Base-by-base conservation (phyloP, 2,797 vertebrate species). In the Gobio occitaniae region DNA sequence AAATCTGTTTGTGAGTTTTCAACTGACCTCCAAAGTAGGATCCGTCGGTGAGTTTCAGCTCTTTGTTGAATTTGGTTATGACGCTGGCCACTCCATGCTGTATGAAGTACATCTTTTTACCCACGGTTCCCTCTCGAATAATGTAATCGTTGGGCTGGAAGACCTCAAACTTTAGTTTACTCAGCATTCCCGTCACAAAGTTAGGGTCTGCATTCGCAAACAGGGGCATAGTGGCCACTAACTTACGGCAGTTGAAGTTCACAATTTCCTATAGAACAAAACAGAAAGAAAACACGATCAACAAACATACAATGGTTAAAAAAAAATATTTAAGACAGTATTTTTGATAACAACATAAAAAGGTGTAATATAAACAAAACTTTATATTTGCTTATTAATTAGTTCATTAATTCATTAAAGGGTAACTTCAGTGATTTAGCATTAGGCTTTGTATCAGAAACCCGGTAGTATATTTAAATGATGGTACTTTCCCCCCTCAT, bases 81-180 rank as follows among this genome's bases (percentile, higher is more conserved):
- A 99, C 98, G 54, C 97, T 97, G 11, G 97, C 98, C 3, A 99
- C 98, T 0, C 98, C 98, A 0, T 99, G 98, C 74, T 99, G 98
- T 86, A 99, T 99, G 89, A 99, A 99, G 91, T 99, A 99, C 98
- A 99, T 99, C 95, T 99, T 99, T 93, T 99, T 99, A 29, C 98
- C 98, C 4, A 99, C 97, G 0, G 98, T 97, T 54, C 98, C 98
- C 92, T 99, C 98, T 59, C 98, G 95, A 86, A 99, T 99, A 38
- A 99, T 99, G 87, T 99, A 99, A 93, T 99, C 97, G 11, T 98
- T 98, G 63, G 98, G 98, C 17, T 99, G 98, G 90, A 99, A 99
- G 82, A 99, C 98, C 87, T 99, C 98, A 70, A 99, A 99, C 90
- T 97, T 96, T 87, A 99, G 84, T 90, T 99, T 99, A 95, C 97